Percentiles rank a stretch among this genome's conserved stretches.
These are phyloP conservation scores for Acanthosepion pharaonis DNA, from an alignment of 2,888 invertebrate species.

Conservation along the genomic window DNA sequence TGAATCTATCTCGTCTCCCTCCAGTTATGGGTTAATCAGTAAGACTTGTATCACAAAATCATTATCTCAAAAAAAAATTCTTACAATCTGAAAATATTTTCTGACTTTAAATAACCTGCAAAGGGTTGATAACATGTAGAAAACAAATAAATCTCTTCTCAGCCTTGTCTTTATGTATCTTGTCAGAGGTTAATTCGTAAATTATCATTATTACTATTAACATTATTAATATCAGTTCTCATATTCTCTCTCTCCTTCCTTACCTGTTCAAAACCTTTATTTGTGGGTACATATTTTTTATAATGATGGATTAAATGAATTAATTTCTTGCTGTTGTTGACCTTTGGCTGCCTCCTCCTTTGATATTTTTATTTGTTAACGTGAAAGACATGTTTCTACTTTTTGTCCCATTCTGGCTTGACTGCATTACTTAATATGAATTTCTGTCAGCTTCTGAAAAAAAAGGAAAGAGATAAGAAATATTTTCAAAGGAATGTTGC, in stretches of 20 bases:
- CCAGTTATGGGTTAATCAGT: no score
- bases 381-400: neutral
- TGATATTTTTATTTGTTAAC: neutral
- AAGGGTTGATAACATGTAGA: no score
- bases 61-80: no score
- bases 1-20: no score
- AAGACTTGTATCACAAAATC: no score
- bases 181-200: neutral
- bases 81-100: no score
- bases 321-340: neutral
- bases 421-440: neutral
- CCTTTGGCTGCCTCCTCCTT: neutral
- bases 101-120: no score
- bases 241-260: neutral
- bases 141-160: no score
- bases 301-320: neutral
- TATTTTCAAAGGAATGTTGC: no score
- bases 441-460: neutral
- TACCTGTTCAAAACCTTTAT: neutral
- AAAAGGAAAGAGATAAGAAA: neutral
- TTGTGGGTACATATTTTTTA: neutral
- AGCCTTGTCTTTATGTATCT: neutral
- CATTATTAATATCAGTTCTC: neutral
- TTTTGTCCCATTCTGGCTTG: neutral
- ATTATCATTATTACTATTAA: neutral